Evolutionary conservation across 2,113 vertebrate genomes (phyloP).

Genomic region (Lethenteron reissneri): DNA sequence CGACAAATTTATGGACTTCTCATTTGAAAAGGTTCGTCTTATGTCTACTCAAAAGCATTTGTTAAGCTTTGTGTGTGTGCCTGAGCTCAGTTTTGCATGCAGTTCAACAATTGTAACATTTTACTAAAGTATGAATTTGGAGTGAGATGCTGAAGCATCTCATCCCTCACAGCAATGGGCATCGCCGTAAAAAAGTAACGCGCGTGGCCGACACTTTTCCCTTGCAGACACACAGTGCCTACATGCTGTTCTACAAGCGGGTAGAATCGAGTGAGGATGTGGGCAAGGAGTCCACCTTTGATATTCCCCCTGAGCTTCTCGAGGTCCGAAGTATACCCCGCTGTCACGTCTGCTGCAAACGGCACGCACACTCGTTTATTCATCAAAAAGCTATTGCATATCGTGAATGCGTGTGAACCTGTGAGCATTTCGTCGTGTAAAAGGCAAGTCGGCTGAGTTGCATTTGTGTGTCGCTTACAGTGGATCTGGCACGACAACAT

Average conservation of each 20-base stretch:
- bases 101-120: not conserved
- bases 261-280: constrained; percentile 91
- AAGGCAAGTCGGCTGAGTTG: too few relatives aligned
- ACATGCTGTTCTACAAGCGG: constrained; percentile 96
- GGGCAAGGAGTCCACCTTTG: constrained; percentile 71
- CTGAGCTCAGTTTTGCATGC: too few relatives aligned
- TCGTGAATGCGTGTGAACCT: too few relatives aligned
- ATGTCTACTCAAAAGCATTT: too few relatives aligned
- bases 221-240: constrained; percentile 83
- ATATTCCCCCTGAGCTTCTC: constrained; percentile 83
- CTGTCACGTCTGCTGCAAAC: too few relatives aligned
- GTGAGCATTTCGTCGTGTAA: too few relatives aligned
- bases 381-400: too few relatives aligned
- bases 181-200: too few relatives aligned
- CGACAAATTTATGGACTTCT: constrained; percentile 99
- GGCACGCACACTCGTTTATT: too few relatives aligned
- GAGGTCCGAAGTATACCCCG: constrained; percentile 31
- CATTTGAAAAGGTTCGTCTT: constrained; percentile 78
- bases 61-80: too few relatives aligned
- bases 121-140: not conserved
- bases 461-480: constrained; percentile 27
- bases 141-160: not conserved
- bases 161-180: too few relatives aligned
- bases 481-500: constrained; percentile 99
- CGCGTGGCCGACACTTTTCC: constrained; percentile 8